These are phyloP conservation scores for Pantherophis alleghaniensis DNA, from an alignment of 2,797 vertebrate species.

Conservation along the genomic window DNA sequence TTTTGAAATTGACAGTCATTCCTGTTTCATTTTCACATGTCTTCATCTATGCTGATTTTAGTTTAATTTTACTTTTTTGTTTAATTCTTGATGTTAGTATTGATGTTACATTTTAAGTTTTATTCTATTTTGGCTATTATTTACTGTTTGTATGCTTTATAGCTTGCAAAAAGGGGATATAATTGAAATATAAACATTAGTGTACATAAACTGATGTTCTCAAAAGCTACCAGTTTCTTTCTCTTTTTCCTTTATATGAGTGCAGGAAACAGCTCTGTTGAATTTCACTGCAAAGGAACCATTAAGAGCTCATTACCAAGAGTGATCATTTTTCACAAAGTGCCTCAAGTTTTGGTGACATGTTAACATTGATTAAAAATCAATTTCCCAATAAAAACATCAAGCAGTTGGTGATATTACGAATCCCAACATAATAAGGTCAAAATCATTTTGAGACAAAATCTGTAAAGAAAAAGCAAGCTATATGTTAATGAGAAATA, in stretches of 20 bases:
- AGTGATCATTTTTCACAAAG: neutral
- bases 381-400: neutral
- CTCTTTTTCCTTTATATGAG: neutral
- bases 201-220: neutral
- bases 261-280: neutral
- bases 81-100: neutral
- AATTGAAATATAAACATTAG: neutral
- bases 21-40: neutral
- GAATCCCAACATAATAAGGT: neutral
- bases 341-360: neutral
- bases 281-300: neutral
- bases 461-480: neutral
- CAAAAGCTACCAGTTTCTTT: neutral
- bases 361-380: neutral
- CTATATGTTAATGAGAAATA: neutral
- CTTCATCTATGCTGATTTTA: neutral
- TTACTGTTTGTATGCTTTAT: neutral
- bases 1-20: neutral
- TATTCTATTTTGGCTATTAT: neutral
- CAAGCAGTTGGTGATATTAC: neutral
- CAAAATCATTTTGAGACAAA: neutral
- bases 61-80: neutral
- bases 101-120: neutral
- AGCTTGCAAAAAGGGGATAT: neutral
- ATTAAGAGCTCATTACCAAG: neutral